A percentile compares a stretch with the other conserved stretches of the same genome.
phyloP scores from a whole-genome alignment of 1,140 invertebrate species.

The Linepithema humile region DNA sequence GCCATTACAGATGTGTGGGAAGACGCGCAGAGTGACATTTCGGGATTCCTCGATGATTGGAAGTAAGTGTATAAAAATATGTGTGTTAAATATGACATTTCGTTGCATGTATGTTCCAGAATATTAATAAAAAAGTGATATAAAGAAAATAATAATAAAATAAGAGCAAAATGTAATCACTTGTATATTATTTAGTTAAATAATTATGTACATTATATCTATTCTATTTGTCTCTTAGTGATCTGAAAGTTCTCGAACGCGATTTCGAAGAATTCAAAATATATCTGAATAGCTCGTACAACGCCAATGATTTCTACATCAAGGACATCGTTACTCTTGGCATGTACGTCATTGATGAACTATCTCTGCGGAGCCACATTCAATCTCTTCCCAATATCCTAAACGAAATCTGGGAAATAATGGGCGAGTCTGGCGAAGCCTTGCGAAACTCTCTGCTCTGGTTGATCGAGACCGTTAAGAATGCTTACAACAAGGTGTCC shows the following conservation, averaged over 20 bases:
- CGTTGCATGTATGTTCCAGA: neutral
- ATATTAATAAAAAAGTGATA: neutral
- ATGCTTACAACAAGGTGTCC: slow-evolving; percentile 88
- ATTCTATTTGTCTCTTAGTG: slow-evolving; percentile 81
- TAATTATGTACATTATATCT: neutral
- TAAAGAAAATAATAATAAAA: slow-evolving; percentile 17
- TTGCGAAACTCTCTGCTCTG: slow-evolving; percentile 90
- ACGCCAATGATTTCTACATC: slow-evolving; percentile 93
- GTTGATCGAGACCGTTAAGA: slow-evolving; percentile 90
- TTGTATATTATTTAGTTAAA: slow-evolving; percentile 12
- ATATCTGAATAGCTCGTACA: slow-evolving; percentile 91
- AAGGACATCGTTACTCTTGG: slow-evolving; percentile 90
- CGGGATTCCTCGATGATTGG: slow-evolving; percentile 90
- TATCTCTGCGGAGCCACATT: slow-evolving; percentile 91
- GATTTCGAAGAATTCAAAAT: slow-evolving; percentile 89
- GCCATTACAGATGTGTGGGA: slow-evolving; percentile 89
- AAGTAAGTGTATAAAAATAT: slow-evolving; percentile 81
- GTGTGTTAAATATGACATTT: neutral
- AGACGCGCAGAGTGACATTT: slow-evolving; percentile 89
- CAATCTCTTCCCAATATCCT: slow-evolving; percentile 91
- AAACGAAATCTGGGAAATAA: slow-evolving; percentile 92
- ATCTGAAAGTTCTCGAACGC: slow-evolving; percentile 88
- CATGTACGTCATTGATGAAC: slow-evolving; percentile 89
- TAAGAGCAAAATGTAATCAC: neutral
- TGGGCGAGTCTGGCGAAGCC: slow-evolving; percentile 92